A percentile compares a stretch with the other conserved stretches of the same genome.
Conservation (phyloP, 2,113 vertebrate species). For the Oreochromis niloticus region DNA sequence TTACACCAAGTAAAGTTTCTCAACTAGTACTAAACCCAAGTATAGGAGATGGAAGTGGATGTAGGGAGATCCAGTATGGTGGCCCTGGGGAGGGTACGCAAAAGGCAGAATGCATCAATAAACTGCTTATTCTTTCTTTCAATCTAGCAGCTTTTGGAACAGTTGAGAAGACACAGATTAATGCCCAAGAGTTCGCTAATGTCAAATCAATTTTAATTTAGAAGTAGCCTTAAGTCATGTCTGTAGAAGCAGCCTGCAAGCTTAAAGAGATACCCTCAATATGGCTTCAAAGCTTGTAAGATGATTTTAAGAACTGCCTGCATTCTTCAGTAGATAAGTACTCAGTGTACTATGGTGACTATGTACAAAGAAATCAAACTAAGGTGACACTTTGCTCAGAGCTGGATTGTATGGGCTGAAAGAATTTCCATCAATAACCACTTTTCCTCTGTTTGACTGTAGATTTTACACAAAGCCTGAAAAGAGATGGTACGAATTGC, state of each 20-base stretch:
- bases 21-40: background rate
- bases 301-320: background rate
- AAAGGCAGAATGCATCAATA: background rate
- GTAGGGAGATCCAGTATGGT: background rate
- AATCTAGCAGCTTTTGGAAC: slow-evolving; percentile 14
- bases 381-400: background rate
- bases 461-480: background rate
- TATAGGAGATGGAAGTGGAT: background rate
- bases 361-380: background rate
- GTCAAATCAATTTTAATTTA: slow-evolving; percentile 66
- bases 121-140: background rate
- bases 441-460: background rate
- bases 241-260: slow-evolving; percentile 17
- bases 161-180: slow-evolving; percentile 22
- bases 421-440: background rate
- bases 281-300: background rate
- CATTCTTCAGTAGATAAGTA: background rate
- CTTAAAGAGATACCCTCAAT: slow-evolving; percentile 2
- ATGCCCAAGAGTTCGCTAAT: slow-evolving; percentile 37
- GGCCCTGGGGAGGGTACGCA: background rate
- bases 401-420: background rate
- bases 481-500: background rate
- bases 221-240: slow-evolving; percentile 44
- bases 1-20: background rate
- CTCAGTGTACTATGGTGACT: background rate